Base-by-base conservation (phyloP, 2,113 vertebrate genomes). In the Tauraco erythrolophus region DNA sequence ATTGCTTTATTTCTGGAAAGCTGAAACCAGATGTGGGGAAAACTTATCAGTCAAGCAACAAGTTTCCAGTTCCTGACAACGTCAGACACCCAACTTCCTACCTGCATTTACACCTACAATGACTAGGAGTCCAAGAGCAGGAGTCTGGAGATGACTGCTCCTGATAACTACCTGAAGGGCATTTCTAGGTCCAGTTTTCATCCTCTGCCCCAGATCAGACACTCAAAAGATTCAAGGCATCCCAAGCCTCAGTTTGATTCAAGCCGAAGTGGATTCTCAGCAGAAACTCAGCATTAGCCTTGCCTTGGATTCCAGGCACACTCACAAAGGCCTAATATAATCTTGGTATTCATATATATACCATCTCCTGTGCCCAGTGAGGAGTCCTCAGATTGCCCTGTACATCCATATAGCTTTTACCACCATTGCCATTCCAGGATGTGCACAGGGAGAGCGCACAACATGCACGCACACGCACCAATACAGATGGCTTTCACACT, bases 1-100 rank as follows among this genome's bases (percentile, higher is more conserved):
- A 37, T 56, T 81, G 31, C 7, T 91, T 68, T 75, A 46, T 87
- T 92, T 96, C 69, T 82, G 35, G 60, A 91, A 88, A 91, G 37
- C 4, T 82, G 79, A 83, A 84, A 62, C 15, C 28, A 84, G 69
- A 78, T 3, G 1, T 7, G 14, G 33, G n/a, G 48, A 84, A 77
- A 96, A 91, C 56, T 51, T 28, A 72, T 45, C 62, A 48, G 2
- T 79, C 48, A 96, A 76, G 69, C 31, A 89, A 54, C 24, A 77
- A 64, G 35, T 80, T 83, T 91, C 27, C 41, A 58, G n/a, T 46
- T 94, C 46, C 50, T 45, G 14, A 3, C 69, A 84, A 24, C 60
- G n/a, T 6, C 77, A 93, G 66, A 79, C 13, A 45, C 14, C 60
- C 39, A 86, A 43, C 39, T 83, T 79, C 43, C 25, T 43, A 89